Evolutionary conservation across 1,140 invertebrate species (phyloP).

Genomic region (Conus ventricosus): DNA sequence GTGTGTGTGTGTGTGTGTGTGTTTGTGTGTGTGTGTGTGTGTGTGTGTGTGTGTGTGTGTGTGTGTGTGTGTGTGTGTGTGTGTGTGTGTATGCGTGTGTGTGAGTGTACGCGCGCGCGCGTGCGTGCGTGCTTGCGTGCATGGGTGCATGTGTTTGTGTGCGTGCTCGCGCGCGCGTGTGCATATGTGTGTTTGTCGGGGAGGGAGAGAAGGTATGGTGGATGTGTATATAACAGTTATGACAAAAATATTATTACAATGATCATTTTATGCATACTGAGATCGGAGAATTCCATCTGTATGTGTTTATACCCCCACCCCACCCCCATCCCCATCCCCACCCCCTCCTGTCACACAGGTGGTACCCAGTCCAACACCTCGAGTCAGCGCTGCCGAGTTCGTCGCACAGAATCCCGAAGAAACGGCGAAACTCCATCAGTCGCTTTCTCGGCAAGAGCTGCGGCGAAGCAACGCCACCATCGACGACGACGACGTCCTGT

Average conservation of each 20-base stretch:
- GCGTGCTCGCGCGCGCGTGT: neutral
- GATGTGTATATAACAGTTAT: too few relatives aligned
- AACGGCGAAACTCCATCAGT: neutral
- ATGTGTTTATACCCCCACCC: neutral
- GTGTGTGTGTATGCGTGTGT: neutral
- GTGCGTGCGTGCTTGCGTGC: neutral
- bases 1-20: neutral
- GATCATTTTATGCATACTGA: too few relatives aligned
- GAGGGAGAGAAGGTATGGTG: too few relatives aligned
- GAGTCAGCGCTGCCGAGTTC: conserved; percentile 13
- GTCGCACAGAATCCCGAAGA: neutral
- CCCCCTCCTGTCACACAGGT: conserved; percentile 10
- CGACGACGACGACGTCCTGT: conserved; percentile 24
- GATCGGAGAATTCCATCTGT: too few relatives aligned
- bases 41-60: neutral
- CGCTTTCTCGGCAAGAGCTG: neutral
- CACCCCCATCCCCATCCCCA: neutral
- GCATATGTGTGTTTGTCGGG: neutral
- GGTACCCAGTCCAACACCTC: conserved; percentile 19
- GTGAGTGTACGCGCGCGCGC: too few relatives aligned
- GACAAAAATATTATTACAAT: too few relatives aligned
- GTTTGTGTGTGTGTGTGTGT: neutral
- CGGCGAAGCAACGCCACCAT: conserved; percentile 21
- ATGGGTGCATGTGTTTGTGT: neutral
- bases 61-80: neutral